These are phyloP conservation scores for Phlogophora meticulosa DNA, from an alignment of 2,888 invertebrate genomes.

Conservation along the genomic window DNA sequence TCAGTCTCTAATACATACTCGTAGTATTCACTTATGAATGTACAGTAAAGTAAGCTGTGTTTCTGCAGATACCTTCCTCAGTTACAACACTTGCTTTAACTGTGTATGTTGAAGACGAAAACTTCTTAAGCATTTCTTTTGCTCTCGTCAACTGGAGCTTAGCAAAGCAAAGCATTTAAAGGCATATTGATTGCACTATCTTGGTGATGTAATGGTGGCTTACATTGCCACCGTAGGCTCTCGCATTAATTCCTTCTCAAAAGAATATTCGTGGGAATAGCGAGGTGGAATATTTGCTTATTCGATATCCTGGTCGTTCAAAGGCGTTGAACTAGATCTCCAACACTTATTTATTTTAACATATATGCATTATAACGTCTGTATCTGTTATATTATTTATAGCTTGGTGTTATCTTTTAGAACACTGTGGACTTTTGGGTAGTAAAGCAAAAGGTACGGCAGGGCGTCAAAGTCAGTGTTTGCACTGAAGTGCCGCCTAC, in stretches of 20 bases:
- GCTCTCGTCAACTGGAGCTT: background rate
- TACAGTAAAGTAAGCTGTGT: background rate
- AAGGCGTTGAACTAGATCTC: constrained; percentile 30
- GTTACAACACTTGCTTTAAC: background rate
- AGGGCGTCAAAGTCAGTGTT: too few species aligned
- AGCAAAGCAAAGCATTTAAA: background rate
- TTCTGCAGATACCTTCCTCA: background rate
- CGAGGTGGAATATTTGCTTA: background rate
- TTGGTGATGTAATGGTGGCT: background rate
- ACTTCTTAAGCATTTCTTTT: background rate
- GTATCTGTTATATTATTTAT: constrained; percentile 16
- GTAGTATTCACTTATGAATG: background rate
- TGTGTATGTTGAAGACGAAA: background rate
- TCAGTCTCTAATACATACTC: too few species aligned
- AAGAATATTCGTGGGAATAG: background rate
- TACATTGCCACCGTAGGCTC: background rate
- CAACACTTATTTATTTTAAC: constrained; percentile 33
- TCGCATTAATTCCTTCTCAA: background rate
- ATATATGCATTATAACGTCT: constrained; percentile 34
- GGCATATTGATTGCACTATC: background rate
- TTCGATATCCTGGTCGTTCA: constrained; percentile 34
- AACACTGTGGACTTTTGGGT: constrained; percentile 11
- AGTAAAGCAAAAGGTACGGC: background rate
- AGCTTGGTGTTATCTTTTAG: constrained; percentile 27
- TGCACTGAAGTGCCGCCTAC: too few species aligned